phyloP scores from a whole-genome alignment of 2,113 vertebrate species.

The Hassar affinis region DNA sequence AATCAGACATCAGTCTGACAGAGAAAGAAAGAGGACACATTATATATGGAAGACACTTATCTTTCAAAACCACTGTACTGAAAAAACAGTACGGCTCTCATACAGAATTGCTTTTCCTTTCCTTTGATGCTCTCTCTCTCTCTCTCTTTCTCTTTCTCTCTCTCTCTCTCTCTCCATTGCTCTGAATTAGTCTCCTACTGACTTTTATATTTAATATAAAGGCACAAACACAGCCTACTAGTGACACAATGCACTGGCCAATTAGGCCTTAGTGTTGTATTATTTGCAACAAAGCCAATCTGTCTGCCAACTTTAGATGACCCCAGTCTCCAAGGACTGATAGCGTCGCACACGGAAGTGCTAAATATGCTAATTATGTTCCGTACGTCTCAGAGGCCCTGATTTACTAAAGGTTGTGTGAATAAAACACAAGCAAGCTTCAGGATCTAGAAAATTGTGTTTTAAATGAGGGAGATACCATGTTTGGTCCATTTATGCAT shows the following conservation, averaged over 20 bases:
- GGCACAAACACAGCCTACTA: slow-evolving; percentile 13
- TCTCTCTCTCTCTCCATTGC: neutral
- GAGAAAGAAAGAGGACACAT: slow-evolving; percentile 5
- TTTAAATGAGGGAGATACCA: neutral
- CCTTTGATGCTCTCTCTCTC: neutral
- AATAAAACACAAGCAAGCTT: neutral
- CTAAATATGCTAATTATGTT: slow-evolving; percentile 31
- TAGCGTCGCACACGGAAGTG: slow-evolving; percentile 13
- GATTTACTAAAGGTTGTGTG: slow-evolving; percentile 17
- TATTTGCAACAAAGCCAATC: slow-evolving; percentile 58
- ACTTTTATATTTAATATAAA: slow-evolving; percentile 19
- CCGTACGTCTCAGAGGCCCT: neutral
- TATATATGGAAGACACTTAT: slow-evolving; percentile 1
- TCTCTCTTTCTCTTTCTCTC: too few species aligned
- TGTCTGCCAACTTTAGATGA: slow-evolving; percentile 67
- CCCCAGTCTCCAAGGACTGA: slow-evolving; percentile 49
- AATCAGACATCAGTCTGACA: slow-evolving; percentile 17
- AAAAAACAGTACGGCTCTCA: neutral
- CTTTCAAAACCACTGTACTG: neutral
- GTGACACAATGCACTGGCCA: slow-evolving; percentile 27
- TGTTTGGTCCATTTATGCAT: neutral
- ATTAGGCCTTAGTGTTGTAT: slow-evolving; percentile 37
- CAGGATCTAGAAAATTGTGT: neutral
- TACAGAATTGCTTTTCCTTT: neutral
- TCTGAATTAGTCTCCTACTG: slow-evolving; percentile 22